Evolutionary conservation across 2,113 vertebrate species (phyloP), one percentile per base, ranked within the genome.

Genomic region (Zosterops borbonicus): DNA sequence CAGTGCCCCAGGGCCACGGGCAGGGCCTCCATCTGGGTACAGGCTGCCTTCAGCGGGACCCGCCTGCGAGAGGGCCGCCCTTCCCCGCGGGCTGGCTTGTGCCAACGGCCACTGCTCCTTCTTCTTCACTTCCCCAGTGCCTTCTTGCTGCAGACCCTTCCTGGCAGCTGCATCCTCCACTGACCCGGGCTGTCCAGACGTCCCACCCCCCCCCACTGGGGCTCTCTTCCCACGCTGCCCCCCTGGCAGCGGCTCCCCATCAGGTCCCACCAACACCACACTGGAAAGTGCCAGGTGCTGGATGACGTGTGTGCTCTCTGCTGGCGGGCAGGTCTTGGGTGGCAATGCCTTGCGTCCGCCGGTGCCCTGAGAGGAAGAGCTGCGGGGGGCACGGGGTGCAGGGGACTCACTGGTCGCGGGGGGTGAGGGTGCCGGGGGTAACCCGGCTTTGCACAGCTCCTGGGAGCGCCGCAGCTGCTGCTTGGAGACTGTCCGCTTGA

Each of bases 401-500:
- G 94, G 96, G 84, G 95, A 82, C 62, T 98, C 96, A 59, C 98
- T 50, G 76, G 97, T 95, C 62, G 95, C 95, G 33, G 97, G 65
- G 90, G 97, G 92, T 49, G 98, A 97, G 64, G 98, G 81, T 81
- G 98, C 73, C 9, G 97, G 85, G 73, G 97, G 95, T 96, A 98
- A 27, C 80, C 95, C 95, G 0, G 97, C 44, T 92, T 98, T 86
- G 97, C 98, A 96, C 95, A 99, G 94, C 96, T 98, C 98, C 58
- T 98, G 98, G 3, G 98, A 98, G 83, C 98, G 97, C 87, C 98
- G 96, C 92, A 98, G 94, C 89, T 98, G 98, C 89, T 98, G 98
- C 83, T 97, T 97, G 35, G 98, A 98, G 12, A 99, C 98, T 2
- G 99, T 98, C 92, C 98, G 98, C 80, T 99, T 99, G 89, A 99